phyloP scores from a whole-genome alignment of 2,888 invertebrate genomes.

The Dexiosoma caninum region DNA sequence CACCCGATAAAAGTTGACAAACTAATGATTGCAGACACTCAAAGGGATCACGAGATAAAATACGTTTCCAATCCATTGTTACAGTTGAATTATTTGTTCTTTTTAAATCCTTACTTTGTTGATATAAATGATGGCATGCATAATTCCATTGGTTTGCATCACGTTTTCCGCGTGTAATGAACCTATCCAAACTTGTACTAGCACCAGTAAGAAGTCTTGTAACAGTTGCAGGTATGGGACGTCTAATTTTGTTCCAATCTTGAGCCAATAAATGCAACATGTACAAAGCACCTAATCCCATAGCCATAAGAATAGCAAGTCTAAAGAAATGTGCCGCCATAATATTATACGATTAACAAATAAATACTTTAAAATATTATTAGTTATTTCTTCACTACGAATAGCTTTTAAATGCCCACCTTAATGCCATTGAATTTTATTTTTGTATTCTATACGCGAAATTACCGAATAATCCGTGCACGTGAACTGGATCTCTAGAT shows the following conservation, averaged over 20 bases:
- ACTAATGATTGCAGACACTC: conserved; percentile 76
- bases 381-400: not conserved
- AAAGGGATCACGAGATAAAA: conserved; percentile 75
- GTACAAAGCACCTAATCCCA: conserved; percentile 78
- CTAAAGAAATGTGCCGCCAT: conserved; percentile 65
- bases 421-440: conserved; percentile 48
- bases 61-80: conserved; percentile 74
- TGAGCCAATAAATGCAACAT: conserved; percentile 79
- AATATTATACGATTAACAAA: conserved; percentile 1
- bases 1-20: conserved; percentile 76
- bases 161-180: conserved; percentile 70
- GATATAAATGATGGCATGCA: not conserved
- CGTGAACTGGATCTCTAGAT: conserved; percentile 56
- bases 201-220: conserved; percentile 68
- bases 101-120: conserved; percentile 4
- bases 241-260: conserved; percentile 78
- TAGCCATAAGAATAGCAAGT: conserved; percentile 74
- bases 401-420: conserved; percentile 23
- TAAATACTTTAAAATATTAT: conserved; percentile 5
- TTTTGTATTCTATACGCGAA: not conserved
- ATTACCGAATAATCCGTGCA: conserved; percentile 34
- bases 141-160: conserved; percentile 38
- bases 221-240: conserved; percentile 71
- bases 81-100: conserved; percentile 53
- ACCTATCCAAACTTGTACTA: conserved; percentile 65